Conservation (phyloP, 2,888 invertebrate genomes). For the Drosophila maculinotata region DNA sequence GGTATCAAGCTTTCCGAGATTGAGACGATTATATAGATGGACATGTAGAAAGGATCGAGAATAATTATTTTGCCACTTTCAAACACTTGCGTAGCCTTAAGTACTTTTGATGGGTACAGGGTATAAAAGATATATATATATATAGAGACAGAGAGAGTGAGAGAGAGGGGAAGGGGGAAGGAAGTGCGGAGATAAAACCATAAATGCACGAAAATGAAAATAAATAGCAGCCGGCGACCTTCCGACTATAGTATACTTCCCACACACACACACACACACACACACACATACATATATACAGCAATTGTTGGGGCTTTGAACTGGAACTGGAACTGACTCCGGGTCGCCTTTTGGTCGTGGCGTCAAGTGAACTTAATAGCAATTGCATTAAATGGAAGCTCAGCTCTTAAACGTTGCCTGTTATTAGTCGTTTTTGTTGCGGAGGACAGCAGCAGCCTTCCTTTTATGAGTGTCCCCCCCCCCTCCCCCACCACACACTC, state of each 20-base stretch:
- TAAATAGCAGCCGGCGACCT: slow-evolving; percentile 74
- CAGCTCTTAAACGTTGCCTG: slow-evolving; percentile 67
- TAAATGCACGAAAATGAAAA: slow-evolving; percentile 80
- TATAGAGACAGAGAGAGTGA: slow-evolving; percentile 7
- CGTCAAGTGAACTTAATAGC: slow-evolving; percentile 78
- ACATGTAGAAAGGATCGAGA: background rate
- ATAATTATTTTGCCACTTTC: no score
- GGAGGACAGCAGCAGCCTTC: slow-evolving; percentile 8
- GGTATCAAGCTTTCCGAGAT: no score
- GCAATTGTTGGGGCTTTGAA: slow-evolving; percentile 1
- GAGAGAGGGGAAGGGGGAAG: no score
- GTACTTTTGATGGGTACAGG: background rate
- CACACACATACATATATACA: slow-evolving; percentile 3
- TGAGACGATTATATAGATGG: no score
- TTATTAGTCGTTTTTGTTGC: slow-evolving; percentile 64
- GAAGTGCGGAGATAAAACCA: slow-evolving; percentile 71
- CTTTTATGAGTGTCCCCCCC: background rate
- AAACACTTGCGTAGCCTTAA: no score
- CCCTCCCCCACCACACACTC: background rate
- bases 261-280: slow-evolving; percentile 1
- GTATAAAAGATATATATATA: background rate
- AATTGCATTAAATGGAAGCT: slow-evolving; percentile 69
- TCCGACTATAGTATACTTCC: slow-evolving; percentile 25
- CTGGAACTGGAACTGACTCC: slow-evolving; percentile 22
- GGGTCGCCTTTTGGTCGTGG: slow-evolving; percentile 38